Evolutionary conservation across 2,888 invertebrate species (phyloP).

Genomic region (Drosophila meridionalis): DNA sequence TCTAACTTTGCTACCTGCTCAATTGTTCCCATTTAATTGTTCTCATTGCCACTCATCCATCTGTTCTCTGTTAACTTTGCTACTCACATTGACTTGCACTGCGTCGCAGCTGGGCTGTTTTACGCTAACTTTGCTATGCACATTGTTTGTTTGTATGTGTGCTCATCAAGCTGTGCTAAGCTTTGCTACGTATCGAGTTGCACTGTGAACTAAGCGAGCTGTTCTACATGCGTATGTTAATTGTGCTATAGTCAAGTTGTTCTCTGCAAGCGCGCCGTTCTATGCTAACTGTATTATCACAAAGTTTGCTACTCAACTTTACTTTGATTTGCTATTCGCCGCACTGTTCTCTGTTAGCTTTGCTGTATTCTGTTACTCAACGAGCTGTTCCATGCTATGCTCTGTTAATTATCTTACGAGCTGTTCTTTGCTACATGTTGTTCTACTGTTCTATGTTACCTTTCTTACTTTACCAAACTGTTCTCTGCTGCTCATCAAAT

Average conservation of each 20-base stretch:
- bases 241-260: background rate
- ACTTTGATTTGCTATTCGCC: background rate
- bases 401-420: background rate
- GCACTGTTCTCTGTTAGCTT: background rate
- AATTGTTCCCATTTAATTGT: background rate
- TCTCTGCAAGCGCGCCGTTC: background rate
- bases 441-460: background rate
- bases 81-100: background rate
- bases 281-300: background rate
- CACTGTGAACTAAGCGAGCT: background rate
- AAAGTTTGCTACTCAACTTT: background rate
- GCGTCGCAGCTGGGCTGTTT: background rate
- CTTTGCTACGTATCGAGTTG: background rate
- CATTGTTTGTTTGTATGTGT: too few species aligned
- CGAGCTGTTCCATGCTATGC: background rate
- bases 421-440: background rate
- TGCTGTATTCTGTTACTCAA: background rate
- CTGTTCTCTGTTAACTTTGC: background rate
- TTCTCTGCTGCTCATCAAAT: background rate
- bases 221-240: background rate
- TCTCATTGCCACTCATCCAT: background rate
- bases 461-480: background rate
- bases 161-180: background rate
- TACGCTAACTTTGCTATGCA: background rate
- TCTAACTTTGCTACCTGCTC: background rate